Evolutionary conservation across 2,797 vertebrate species (phyloP).

Genomic region (Onychomys arenicola): DNA sequence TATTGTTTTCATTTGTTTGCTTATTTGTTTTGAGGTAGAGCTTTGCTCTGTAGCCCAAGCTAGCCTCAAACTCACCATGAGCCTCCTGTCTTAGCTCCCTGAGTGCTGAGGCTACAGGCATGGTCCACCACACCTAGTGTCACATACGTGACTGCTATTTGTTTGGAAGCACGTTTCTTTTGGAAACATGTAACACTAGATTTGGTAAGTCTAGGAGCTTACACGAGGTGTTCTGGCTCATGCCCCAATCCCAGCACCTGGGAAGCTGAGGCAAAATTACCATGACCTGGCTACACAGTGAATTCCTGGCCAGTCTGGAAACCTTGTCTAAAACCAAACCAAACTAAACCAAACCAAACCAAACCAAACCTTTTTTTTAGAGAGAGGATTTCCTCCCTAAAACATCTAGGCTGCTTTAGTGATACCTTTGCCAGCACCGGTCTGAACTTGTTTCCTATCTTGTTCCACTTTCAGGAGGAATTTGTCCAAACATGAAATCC

Average conservation of each 20-base stretch:
- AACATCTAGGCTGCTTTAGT: not conserved
- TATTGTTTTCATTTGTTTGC: not conserved
- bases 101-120: not conserved
- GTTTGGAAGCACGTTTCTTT: not conserved
- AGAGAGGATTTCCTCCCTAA: not conserved
- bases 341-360: not conserved
- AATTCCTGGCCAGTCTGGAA: not conserved
- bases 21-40: not conserved
- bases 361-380: not conserved
- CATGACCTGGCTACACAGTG: not conserved
- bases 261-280: not conserved
- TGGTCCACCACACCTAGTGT: no score
- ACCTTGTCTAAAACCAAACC: not conserved
- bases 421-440: not conserved
- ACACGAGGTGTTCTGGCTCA: not conserved
- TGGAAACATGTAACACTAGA: not conserved
- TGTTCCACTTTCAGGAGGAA: conserved; percentile 58
- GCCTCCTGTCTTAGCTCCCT: not conserved
- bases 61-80: not conserved
- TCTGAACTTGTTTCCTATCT: conserved; percentile 68
- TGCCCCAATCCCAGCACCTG: not conserved
- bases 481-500: conserved; percentile 70
- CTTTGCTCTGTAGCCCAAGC: not conserved
- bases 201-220: not conserved
- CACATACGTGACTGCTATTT: not conserved